phyloP scores from a whole-genome alignment of 2,888 invertebrate species.

The Monochamus alternatus region DNA sequence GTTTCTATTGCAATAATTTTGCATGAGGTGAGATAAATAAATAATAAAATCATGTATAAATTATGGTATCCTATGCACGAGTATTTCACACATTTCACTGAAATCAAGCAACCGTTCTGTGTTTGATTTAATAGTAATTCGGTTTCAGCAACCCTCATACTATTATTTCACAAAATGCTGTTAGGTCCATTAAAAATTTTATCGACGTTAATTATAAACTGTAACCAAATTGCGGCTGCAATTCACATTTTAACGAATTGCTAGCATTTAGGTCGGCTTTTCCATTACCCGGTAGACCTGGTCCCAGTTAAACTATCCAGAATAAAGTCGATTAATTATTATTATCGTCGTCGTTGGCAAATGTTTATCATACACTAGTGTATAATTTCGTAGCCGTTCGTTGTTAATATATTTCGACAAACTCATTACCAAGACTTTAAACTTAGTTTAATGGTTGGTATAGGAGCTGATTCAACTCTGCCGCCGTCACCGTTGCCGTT shows the following conservation, averaged over 20 bases:
- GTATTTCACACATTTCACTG: too few species aligned
- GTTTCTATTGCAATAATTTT: too few species aligned
- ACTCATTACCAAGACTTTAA: slow-evolving; percentile 33
- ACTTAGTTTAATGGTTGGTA: slow-evolving; percentile 31
- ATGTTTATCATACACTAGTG: slow-evolving; percentile 29
- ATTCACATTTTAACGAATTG: slow-evolving; percentile 9
- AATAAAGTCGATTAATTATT: slow-evolving; percentile 32
- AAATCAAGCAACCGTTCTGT: too few species aligned
- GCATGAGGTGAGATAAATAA: too few species aligned
- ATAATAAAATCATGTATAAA: too few species aligned
- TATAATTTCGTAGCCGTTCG: slow-evolving; percentile 14
- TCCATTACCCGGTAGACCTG: slow-evolving; percentile 5
- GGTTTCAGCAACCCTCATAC: neutral
- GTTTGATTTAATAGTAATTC: slow-evolving; percentile 17
- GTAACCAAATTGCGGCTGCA: slow-evolving; percentile 9
- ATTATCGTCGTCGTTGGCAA: slow-evolving; percentile 28
- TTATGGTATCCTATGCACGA: too few species aligned
- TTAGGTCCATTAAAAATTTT: slow-evolving; percentile 15
- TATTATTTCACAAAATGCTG: slow-evolving; percentile 6
- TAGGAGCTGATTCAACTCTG: slow-evolving; percentile 28
- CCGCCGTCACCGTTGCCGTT: slow-evolving; percentile 16
- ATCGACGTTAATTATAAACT: slow-evolving; percentile 28
- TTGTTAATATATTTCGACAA: slow-evolving; percentile 20
- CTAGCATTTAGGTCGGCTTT: slow-evolving; percentile 23
- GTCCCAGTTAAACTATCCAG: slow-evolving; percentile 23